Conservation (phyloP, 2,797 vertebrate genomes). For the Leptatherina wallacei region DNA sequence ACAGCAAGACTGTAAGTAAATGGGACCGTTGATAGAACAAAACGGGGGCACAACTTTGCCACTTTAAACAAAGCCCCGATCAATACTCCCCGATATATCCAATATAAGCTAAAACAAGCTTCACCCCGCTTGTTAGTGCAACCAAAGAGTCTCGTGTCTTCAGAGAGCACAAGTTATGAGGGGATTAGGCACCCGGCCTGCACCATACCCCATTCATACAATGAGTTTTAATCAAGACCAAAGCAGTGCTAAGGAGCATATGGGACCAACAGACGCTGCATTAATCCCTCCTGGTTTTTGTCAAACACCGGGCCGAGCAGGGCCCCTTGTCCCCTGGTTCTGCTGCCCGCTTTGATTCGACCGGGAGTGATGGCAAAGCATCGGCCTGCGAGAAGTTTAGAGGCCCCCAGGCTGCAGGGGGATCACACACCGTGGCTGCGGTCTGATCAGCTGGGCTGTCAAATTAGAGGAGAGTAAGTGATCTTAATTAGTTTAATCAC, state of each 20-base stretch:
- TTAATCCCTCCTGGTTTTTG: slow-evolving; percentile 78
- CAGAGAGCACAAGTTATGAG: slow-evolving; percentile 77
- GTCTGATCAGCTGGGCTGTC: slow-evolving; percentile 6
- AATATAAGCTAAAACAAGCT: slow-evolving; percentile 30
- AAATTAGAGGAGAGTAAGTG: slow-evolving; percentile 13
- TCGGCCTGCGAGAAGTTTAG: slow-evolving; percentile 24
- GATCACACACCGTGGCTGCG: neutral
- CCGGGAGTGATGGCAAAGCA: slow-evolving; percentile 21
- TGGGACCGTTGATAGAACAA: neutral
- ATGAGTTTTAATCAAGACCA: slow-evolving; percentile 84
- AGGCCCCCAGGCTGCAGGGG: slow-evolving; percentile 17
- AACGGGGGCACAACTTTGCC: no score
- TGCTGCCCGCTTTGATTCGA: slow-evolving; percentile 51
- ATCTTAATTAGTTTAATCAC: neutral
- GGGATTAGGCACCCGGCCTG: slow-evolving; percentile 67
- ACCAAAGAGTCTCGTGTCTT: slow-evolving; percentile 68
- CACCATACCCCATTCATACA: slow-evolving; percentile 73
- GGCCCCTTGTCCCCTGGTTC: slow-evolving; percentile 44
- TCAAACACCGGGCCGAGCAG: slow-evolving; percentile 71
- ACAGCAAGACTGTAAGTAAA: neutral
- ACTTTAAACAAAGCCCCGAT: neutral
- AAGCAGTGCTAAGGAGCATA: slow-evolving; percentile 77
- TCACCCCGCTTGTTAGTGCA: slow-evolving; percentile 61
- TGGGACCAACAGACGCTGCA: slow-evolving; percentile 81
- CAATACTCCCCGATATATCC: slow-evolving; percentile 21